Evolutionary conservation across 2,797 vertebrate species (phyloP).

Genomic region (Rhinophrynus dorsalis): DNA sequence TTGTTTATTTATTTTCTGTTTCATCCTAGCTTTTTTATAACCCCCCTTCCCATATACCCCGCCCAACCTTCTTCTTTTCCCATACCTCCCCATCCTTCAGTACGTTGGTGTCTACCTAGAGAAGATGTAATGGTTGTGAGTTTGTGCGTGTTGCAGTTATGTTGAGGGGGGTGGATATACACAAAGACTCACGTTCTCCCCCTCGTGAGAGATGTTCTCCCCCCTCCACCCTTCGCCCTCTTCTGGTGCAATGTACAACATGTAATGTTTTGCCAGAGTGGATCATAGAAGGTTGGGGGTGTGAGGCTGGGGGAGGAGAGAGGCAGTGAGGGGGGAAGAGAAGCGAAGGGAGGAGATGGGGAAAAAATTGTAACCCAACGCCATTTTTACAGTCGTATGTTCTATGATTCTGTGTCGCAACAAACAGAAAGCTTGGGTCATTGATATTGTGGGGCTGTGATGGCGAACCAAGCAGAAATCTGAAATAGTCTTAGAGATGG

Average conservation of each 20-base stretch:
- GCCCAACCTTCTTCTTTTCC: constrained; percentile 43
- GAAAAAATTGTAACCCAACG: constrained; percentile 55
- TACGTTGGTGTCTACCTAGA: not conserved
- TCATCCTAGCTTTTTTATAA: constrained; percentile 51
- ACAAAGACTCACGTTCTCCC: constrained; percentile 8
- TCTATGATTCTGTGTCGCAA: constrained; percentile 12
- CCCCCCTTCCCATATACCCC: constrained; percentile 41
- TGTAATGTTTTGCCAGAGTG: constrained; percentile 29
- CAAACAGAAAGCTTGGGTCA: not conserved
- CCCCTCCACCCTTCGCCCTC: constrained; percentile 22
- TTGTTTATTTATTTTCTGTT: constrained; percentile 43
- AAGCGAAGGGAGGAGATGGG: constrained; percentile 44
- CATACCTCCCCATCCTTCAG: constrained; percentile 30
- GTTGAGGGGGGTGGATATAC: constrained; percentile 4
- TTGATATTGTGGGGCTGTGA: not conserved
- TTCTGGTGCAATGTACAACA: constrained; percentile 37
- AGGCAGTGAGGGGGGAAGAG: constrained; percentile 26
- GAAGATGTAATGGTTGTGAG: not conserved
- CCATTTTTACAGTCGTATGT: constrained; percentile 64
- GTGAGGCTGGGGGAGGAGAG: constrained; percentile 49
- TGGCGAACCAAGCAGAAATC: not conserved
- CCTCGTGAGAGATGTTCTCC: constrained; percentile 10
- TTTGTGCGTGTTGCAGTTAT: constrained; percentile 28
- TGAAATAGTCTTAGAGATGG: constrained; percentile 1
- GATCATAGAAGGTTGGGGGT: constrained; percentile 57